A percentile compares a stretch with the other conserved stretches of the same genome.
phyloP scores from a whole-genome alignment of 2,888 invertebrate species.

The Drosophila rellima region DNA sequence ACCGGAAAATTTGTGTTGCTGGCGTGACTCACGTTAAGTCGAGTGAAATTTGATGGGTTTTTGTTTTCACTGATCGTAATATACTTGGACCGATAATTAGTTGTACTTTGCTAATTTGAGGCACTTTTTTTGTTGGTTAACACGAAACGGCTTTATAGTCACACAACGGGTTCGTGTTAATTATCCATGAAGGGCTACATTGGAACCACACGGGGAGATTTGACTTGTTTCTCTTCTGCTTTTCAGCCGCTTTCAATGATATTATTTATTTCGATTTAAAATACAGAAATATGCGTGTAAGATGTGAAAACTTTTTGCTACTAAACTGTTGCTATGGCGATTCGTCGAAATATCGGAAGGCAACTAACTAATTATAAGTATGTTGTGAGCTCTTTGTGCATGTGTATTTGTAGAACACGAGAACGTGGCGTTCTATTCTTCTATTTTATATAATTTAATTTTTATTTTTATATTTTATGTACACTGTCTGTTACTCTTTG shows the following conservation, averaged over 20 bases:
- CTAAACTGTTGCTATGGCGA: slow-evolving; percentile 63
- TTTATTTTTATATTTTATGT: slow-evolving; percentile 22
- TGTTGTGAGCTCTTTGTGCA: slow-evolving; percentile 34
- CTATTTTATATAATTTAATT: slow-evolving; percentile 22
- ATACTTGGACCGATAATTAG: slow-evolving; percentile 30
- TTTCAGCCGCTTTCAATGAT: slow-evolving; percentile 24
- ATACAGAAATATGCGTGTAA: slow-evolving; percentile 25
- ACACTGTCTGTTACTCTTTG: slow-evolving; percentile 25
- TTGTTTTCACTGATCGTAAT: slow-evolving; percentile 15
- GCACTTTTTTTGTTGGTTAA: slow-evolving; percentile 60
- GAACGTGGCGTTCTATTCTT: slow-evolving; percentile 71
- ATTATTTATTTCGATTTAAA: neutral
- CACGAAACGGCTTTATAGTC: slow-evolving; percentile 82
- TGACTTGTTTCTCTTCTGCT: slow-evolving; percentile 28
- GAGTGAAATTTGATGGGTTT: slow-evolving; percentile 24
- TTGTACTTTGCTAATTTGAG: slow-evolving; percentile 39
- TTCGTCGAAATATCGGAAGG: slow-evolving; percentile 46
- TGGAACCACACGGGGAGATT: slow-evolving; percentile 70
- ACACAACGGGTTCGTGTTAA: slow-evolving; percentile 83
- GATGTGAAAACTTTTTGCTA: neutral
- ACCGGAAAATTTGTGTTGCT: slow-evolving; percentile 73
- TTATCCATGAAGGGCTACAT: slow-evolving; percentile 82
- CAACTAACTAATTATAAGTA: slow-evolving; percentile 69
- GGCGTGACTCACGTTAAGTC: slow-evolving; percentile 67
- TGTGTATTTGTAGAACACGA: slow-evolving; percentile 51